Base-by-base conservation (phyloP, 2,888 invertebrate species). In the Drosophila anomalipes region DNA sequence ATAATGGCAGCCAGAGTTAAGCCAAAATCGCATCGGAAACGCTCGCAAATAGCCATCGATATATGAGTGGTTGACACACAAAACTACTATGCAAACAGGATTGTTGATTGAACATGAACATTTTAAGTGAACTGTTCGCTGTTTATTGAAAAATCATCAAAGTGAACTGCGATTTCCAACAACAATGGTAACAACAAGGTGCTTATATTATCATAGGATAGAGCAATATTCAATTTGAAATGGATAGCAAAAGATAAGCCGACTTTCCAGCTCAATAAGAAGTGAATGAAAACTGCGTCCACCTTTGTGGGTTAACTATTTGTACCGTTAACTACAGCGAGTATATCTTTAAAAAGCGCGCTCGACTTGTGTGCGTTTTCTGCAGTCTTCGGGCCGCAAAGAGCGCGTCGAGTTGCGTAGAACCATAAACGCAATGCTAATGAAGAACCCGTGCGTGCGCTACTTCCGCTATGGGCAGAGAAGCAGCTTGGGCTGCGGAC, bases 391-490 rank as follows among this genome's bases (percentile, higher is more conserved):
- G 9, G 26, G 26, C 22, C n/a, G 22, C 14, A 35, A 30, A 30
- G 37, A 61, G 37, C 62, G 47, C 53, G 12, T 53, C 60, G 49
- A 44, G 26, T 57, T 54, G 61, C 61, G 69, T 58, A 74, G 78
- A 71, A 61, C 67, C 70, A 70, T 74, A 82, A 72, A 75, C 60
- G 62, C 64, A 72, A 62, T 71, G 82, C 70, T 66, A 70, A 74
- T 74, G 76, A 77, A 76, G 26, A 57, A 65, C 64, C 77, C 75
- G 79, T 84, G 82, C 73, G 74, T 83, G 71, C 67, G 61, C 12
- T 57, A 84, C 86, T 86, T 86, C 89, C 86, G 86, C 79, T 72
- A 53, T 67, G 68, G 57, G 61, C 62, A 22, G 66, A 71, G 62
- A 58, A 44, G 64, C 47, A 61, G 61, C 61, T 70, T 64, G 49